Percentiles rank a stretch among this genome's conserved stretches.
These are phyloP conservation scores for Caenorhabditis japonica DNA, from an alignment of 2,888 invertebrate species.

Conservation along the genomic window DNA sequence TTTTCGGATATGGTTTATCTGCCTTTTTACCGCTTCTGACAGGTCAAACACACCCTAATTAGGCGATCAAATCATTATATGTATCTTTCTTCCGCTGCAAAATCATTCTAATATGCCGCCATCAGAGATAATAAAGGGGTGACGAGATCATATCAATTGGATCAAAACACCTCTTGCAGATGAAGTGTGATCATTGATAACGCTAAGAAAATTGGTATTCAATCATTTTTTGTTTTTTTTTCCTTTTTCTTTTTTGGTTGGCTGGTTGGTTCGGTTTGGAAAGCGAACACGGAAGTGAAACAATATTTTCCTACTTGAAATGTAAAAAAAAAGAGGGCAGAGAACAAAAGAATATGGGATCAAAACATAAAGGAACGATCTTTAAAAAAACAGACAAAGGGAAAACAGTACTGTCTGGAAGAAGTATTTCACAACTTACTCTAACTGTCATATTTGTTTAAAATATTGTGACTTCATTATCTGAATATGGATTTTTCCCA, in stretches of 20 bases:
- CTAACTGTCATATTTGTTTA: too few species aligned
- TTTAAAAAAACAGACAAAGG: neutral
- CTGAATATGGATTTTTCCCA: constrained; percentile 17
- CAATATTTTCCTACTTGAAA: neutral
- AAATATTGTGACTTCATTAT: constrained; percentile 33
- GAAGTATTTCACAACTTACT: constrained; percentile 8
- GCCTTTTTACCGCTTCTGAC: too few species aligned
- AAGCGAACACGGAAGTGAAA: neutral
- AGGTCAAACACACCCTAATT: neutral
- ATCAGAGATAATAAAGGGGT: neutral
- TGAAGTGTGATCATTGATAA: constrained; percentile 41
- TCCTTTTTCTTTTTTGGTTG: constrained; percentile 1
- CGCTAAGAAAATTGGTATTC: neutral
- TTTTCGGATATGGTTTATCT: too few species aligned
- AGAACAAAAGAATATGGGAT: too few species aligned
- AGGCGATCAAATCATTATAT: constrained; percentile 26
- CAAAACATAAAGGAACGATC: neutral
- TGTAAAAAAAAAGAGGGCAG: constrained; percentile 5
- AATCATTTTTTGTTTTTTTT: too few species aligned
- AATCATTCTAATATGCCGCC: constrained; percentile 23
- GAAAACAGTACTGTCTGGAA: neutral
- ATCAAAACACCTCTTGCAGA: constrained; percentile 43
- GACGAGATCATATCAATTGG: constrained; percentile 31
- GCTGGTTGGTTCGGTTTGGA: neutral
- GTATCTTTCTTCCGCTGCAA: constrained; percentile 1